These are phyloP conservation scores for Lophochroa leadbeateri DNA, from an alignment of 2,113 vertebrate genomes.

Conservation along the genomic window DNA sequence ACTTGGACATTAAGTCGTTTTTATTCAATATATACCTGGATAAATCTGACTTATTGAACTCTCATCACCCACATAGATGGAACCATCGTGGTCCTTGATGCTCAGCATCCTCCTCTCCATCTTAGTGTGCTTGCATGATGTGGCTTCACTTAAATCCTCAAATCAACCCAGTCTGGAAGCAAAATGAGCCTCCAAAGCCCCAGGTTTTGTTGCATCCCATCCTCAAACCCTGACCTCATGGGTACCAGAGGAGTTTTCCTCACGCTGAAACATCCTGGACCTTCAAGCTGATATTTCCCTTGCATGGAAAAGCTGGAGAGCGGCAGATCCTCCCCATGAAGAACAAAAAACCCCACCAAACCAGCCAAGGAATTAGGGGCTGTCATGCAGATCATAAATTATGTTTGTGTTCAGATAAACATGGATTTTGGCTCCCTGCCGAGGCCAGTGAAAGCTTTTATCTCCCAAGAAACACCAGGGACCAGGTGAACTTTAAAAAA, in stretches of 20 bases:
- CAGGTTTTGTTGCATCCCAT: background rate
- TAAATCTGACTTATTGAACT: background rate
- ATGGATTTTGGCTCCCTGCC: background rate
- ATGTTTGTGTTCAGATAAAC: conserved; percentile 1
- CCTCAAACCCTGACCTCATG: fast-evolving
- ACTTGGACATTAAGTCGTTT: background rate
- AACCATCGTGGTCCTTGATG: fast-evolving
- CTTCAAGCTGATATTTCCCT: background rate
- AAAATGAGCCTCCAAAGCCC: fast-evolving
- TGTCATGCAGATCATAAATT: background rate
- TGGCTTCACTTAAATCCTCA: background rate
- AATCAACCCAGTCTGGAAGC: fast-evolving
- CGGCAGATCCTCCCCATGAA: fast-evolving
- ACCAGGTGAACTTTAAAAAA: conserved; percentile 13
- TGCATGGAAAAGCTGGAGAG: fast-evolving
- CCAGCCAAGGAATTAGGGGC: background rate
- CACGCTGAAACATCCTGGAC: fast-evolving
- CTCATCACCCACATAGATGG: background rate
- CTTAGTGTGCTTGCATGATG: fast-evolving
- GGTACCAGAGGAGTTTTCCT: background rate
- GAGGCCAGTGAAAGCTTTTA: background rate
- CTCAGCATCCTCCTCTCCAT: background rate
- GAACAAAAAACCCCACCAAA: background rate
- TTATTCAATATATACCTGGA: fast-evolving
- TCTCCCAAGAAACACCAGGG: background rate